Percentiles rank a stretch among this genome's conserved stretches.
These are phyloP conservation scores for Agrotis exclamationis DNA, from an alignment of 2,888 invertebrate genomes.

Conservation along the genomic window DNA sequence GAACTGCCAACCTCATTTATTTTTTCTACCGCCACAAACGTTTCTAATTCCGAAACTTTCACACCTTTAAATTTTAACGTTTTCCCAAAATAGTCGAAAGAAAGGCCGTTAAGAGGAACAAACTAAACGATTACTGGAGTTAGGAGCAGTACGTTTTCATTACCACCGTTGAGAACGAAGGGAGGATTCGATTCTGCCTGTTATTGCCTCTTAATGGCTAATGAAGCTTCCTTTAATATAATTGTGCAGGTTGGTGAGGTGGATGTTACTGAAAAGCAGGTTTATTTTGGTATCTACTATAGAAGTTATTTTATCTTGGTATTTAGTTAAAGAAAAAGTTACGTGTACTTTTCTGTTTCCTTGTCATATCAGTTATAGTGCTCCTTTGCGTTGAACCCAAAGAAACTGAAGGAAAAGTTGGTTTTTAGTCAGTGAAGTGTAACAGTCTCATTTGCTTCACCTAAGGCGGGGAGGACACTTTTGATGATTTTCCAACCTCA, in stretches of 20 bases:
- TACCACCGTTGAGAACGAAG: constrained; percentile 69
- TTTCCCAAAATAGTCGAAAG: constrained; percentile 57
- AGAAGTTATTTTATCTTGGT: too few species aligned
- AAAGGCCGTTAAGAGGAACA: constrained; percentile 67
- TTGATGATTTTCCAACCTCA: too few species aligned
- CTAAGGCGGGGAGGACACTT: too few species aligned
- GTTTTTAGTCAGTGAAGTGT: too few species aligned
- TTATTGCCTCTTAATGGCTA: constrained; percentile 83
- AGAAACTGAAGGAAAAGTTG: too few species aligned
- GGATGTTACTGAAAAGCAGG: background rate
- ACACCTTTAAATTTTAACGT: constrained; percentile 37
- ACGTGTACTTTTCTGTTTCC: too few species aligned
- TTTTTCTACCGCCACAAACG: background rate
- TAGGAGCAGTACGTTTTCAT: constrained; percentile 73
- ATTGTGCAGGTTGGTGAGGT: constrained; percentile 64
- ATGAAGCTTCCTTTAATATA: constrained; percentile 80
- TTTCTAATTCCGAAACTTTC: constrained; percentile 10
- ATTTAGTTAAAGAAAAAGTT: too few species aligned
- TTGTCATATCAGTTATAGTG: too few species aligned
- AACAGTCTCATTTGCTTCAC: too few species aligned
- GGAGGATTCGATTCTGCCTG: constrained; percentile 74
- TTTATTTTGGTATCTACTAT: background rate
- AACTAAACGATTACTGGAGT: constrained; percentile 73
- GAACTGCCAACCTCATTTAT: background rate
- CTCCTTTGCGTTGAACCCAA: too few species aligned